Base-by-base conservation (phyloP, 2,888 invertebrate species). In the Onchidella celtica region DNA sequence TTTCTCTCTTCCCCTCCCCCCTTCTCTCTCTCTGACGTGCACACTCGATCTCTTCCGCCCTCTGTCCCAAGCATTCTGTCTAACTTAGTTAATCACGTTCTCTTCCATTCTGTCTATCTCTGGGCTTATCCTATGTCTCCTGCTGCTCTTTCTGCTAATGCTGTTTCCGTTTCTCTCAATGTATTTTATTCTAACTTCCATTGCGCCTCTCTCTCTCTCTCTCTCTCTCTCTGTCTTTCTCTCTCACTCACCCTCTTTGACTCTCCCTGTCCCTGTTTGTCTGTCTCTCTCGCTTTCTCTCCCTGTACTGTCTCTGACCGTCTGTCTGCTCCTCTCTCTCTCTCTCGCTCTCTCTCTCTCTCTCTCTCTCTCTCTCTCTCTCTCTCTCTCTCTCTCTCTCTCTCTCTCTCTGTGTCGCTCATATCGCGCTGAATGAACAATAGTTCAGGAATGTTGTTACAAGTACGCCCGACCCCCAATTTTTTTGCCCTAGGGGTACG, bases 181-280 rank as follows among this genome's bases (percentile, higher is more conserved):
- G 65, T 32, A 47, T 38, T 76, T 47, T 65, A 27, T 66, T n/a
- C n/a, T n/a, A n/a, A n/a, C n/a, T n/a, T n/a, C n/a, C n/a, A n/a
- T n/a, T n/a, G n/a, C n/a, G 2, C 1, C 21, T 74, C 57, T 32
- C 27, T 59, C 27, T 61, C 57, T 59, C 27, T 34, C 32, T 59
- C 29, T 59, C 17, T 32, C 2, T 74, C 32, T 59, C 14, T 59
- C 17, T 59, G n/a, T n/a, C 3, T 4, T 55, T 29, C 32, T 14
- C 47, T 27, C 32, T 4, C 38, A 3, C 38, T 4, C 27, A n/a
- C 47, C 59, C 24, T 59, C 59, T 21, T 59, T 76, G 40, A 27
- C 14, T 76, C 29, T 65, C 3, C 32, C 27, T 76, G 24, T 77
- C 34, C 47, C 32, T 77, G 47, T 66, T 36, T 66, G 17, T 77